Conservation (phyloP, 2,888 invertebrate genomes). For the Azorinus chamasolen region DNA sequence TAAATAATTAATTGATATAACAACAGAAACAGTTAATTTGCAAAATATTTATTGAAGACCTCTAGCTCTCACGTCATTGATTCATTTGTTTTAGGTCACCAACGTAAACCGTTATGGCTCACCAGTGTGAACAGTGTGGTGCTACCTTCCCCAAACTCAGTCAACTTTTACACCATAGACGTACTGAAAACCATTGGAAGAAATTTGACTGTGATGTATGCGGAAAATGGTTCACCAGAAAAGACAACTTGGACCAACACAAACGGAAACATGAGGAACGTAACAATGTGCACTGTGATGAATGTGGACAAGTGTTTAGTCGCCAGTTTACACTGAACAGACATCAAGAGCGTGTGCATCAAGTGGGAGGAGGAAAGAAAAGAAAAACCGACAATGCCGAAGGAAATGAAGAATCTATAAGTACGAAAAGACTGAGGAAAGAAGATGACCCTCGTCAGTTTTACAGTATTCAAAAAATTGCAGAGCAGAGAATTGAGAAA, state of each 20-base stretch:
- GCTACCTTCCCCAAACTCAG: not conserved
- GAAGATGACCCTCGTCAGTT: not conserved
- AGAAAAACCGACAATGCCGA: not conserved
- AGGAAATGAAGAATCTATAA: not conserved
- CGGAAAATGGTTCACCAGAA: too few relatives aligned
- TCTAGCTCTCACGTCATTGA: too few relatives aligned
- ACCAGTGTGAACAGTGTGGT: not conserved
- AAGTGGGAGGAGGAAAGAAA: conserved; percentile 14
- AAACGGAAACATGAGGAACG: not conserved
- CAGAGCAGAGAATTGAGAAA: not conserved
- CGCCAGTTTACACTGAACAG: not conserved
- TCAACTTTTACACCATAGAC: not conserved
- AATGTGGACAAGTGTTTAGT: not conserved
- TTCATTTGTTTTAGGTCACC: too few relatives aligned
- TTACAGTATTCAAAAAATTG: not conserved
- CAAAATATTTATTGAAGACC: too few relatives aligned
- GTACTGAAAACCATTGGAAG: not conserved
- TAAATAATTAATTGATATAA: too few relatives aligned
- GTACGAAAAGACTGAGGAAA: not conserved
- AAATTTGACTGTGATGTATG: not conserved
- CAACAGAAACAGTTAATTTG: too few relatives aligned
- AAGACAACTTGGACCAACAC: conserved; percentile 11
- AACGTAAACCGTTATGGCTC: too few relatives aligned
- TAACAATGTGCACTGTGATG: not conserved
- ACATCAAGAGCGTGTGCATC: too few relatives aligned